phyloP scores from a whole-genome alignment of 2,113 vertebrate species.

The Pipa parva region DNA sequence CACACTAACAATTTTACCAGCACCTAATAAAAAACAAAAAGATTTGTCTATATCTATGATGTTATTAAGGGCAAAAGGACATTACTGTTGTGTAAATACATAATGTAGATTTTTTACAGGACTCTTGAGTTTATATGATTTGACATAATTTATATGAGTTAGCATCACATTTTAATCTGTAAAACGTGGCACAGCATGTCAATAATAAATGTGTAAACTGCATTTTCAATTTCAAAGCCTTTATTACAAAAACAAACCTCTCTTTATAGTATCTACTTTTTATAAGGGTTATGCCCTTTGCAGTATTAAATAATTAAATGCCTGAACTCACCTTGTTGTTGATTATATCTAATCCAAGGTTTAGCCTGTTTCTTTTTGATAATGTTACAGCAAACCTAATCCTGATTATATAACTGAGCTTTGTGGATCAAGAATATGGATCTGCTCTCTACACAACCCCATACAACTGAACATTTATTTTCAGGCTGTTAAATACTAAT shows the following conservation, averaged over 20 bases:
- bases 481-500: conserved; percentile 24
- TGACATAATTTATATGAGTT: too few relatives aligned
- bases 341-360: conserved; percentile 25
- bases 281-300: conserved; percentile 1
- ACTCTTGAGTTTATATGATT: too few relatives aligned
- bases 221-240: not conserved
- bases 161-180: too few relatives aligned
- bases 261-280: conserved; percentile 4
- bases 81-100: too few relatives aligned
- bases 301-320: conserved; percentile 17
- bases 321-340: conserved; percentile 34
- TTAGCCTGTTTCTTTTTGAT: conserved; percentile 33
- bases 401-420: conserved; percentile 19
- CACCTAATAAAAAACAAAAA: too few relatives aligned
- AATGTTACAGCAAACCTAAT: conserved; percentile 25
- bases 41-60: too few relatives aligned
- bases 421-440: too few relatives aligned
- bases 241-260: not conserved
- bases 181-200: too few relatives aligned
- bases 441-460: not conserved
- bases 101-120: too few relatives aligned
- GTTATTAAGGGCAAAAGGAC: too few relatives aligned
- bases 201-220: too few relatives aligned
- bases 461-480: conserved; percentile 9
- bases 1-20: too few relatives aligned